These are phyloP conservation scores for Drosophila imparisetae DNA, from an alignment of 2,888 invertebrate genomes.

Conservation along the genomic window DNA sequence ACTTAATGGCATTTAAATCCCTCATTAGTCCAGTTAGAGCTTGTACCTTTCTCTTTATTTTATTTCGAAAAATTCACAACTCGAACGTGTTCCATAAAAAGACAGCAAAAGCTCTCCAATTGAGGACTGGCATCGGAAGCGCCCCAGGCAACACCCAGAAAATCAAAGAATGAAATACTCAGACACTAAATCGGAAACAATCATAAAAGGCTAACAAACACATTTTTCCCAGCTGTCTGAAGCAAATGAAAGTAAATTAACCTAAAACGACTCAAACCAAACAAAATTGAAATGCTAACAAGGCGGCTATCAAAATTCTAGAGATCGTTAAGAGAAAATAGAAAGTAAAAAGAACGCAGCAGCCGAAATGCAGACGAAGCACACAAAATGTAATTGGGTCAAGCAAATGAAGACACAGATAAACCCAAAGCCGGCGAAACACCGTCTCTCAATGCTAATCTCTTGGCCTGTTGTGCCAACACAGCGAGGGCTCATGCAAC, in stretches of 20 bases:
- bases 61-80: constrained; percentile 7
- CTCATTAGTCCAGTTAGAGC: constrained; percentile 17
- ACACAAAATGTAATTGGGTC: constrained; percentile 63
- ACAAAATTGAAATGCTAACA: constrained; percentile 49
- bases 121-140: constrained; percentile 55
- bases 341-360: constrained; percentile 71
- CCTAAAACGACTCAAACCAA: constrained; percentile 33
- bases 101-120: constrained; percentile 1
- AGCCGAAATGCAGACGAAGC: constrained; percentile 12
- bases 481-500: constrained; percentile 18
- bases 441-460: constrained; percentile 52
- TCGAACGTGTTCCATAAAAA: constrained; percentile 11
- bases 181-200: constrained; percentile 47
- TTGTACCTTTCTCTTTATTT: constrained; percentile 28
- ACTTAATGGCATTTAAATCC: constrained; percentile 14
- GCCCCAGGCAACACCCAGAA: constrained; percentile 42
- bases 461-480: constrained; percentile 55
- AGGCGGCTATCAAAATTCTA: constrained; percentile 61
- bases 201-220: constrained; percentile 27
- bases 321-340: constrained; percentile 63
- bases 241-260: constrained; percentile 69
- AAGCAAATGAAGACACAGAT: constrained; percentile 72
- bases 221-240: constrained; percentile 27
- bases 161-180: constrained; percentile 31
- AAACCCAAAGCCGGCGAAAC: constrained; percentile 27